Conservation (phyloP, 2,797 vertebrate species). For the Margarornis squamiger region DNA sequence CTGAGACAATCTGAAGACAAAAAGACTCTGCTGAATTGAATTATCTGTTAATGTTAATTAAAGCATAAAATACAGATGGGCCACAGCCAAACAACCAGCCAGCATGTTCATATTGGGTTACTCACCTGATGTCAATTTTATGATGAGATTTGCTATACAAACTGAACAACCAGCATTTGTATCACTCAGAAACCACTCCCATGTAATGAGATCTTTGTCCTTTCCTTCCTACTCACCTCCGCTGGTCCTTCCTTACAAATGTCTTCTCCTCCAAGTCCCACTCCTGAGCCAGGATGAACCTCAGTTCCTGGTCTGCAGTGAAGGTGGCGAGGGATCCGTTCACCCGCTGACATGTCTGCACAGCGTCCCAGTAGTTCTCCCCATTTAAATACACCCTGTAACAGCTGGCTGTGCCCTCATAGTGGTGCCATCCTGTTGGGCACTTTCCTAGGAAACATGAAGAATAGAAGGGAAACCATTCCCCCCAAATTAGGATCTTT, state of each 20-base stretch:
- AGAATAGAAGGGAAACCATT: slow-evolving; percentile 72
- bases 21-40: not conserved
- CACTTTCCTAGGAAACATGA: slow-evolving; percentile 92
- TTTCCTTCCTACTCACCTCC: slow-evolving; percentile 81
- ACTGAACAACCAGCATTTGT: not conserved
- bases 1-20: not conserved
- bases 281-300: slow-evolving; percentile 94
- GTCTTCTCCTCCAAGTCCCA: slow-evolving; percentile 92
- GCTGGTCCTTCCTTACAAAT: slow-evolving; percentile 88
- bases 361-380: slow-evolving; percentile 98
- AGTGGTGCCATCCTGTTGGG: slow-evolving; percentile 97
- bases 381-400: slow-evolving; percentile 92
- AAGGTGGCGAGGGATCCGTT: slow-evolving; percentile 95
- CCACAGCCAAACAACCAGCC: not conserved
- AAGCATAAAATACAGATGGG: not conserved
- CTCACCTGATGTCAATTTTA: not conserved
- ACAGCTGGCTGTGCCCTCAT: slow-evolving; percentile 97
- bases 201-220: not conserved
- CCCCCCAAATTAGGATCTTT: slow-evolving; percentile 77
- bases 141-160: not conserved
- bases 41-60: not conserved
- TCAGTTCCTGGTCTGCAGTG: slow-evolving; percentile 93
- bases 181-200: not conserved
- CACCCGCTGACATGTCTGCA: slow-evolving; percentile 93
- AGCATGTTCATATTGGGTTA: not conserved